phyloP scores from a whole-genome alignment of 2,797 vertebrate species.

The Acanthis flammea region DNA sequence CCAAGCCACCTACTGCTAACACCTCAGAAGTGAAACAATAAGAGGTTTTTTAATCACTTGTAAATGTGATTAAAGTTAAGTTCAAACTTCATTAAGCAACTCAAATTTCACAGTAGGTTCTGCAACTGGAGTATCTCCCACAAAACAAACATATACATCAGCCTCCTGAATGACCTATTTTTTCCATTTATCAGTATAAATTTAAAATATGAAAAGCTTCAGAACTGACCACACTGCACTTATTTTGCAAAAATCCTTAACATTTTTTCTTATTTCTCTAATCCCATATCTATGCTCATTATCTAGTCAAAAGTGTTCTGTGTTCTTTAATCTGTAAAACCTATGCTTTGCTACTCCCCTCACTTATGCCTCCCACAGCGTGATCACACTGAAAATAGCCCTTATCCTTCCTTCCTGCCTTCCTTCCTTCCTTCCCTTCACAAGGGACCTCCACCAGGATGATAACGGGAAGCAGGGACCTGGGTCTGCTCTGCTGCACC shows the following conservation, averaged over 20 bases:
- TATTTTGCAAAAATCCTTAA: not conserved
- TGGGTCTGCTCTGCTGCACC: not conserved
- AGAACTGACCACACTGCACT: not conserved
- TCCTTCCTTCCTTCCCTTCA: not conserved
- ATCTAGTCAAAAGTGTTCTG: not conserved
- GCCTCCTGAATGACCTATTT: not conserved
- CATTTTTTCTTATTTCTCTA: not conserved
- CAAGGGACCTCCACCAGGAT: not conserved
- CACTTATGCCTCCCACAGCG: not conserved
- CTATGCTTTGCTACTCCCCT: not conserved
- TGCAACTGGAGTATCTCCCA: not conserved
- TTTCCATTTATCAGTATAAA: not conserved
- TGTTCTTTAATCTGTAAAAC: not conserved
- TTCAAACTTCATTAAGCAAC: not conserved
- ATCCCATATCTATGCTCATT: not conserved
- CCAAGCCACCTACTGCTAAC: not conserved
- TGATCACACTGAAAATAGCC: not conserved
- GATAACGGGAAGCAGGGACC: not conserved
- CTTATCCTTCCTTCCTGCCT: not conserved
- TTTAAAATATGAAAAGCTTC: not conserved
- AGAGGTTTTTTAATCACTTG: not conserved
- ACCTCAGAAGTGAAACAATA: not conserved
- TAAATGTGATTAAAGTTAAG: not conserved
- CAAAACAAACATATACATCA: not conserved
- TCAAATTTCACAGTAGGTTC: not conserved